Evolutionary conservation across 2,113 vertebrate species (phyloP), one percentile per base, ranked within the genome.

Genomic region (Pseudopodoces humilis): DNA sequence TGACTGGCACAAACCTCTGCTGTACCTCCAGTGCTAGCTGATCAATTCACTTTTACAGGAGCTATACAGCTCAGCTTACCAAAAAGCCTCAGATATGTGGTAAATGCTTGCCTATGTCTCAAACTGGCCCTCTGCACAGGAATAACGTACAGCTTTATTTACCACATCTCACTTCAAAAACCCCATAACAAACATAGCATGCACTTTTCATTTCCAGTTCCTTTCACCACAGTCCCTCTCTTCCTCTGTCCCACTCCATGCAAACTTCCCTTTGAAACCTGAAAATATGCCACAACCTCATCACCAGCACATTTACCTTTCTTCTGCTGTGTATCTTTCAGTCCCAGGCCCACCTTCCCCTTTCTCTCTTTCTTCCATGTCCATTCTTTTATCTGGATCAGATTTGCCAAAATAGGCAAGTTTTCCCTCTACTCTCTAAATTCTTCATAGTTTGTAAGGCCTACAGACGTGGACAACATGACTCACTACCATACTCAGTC

Each of bases 141-240:
- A 91, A 79, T 69, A 49, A 79, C 71, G 39, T 56, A 87, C 80
- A 91, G 21, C 47, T 89, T 81, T 58, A 60, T 81, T 95, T 84
- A 89, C 10, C 31, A 72, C 25, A 60, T 86, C 69, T 64, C 35
- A 52, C 69, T 72, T 85, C 18, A 94, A 86, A 92, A 91, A 6
- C 30, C 49, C 27, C 43, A 0, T 21, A 20, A 71, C 60, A 41
- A 88, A 16, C 4, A 69, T 3, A 70, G 55, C 0, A 0, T 19
- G 19, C 52, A 60, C 35, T 87, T 87, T 85, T 49, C 24, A 21
- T 53, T 88, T 68, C 39, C 59, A 46, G 14, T 31, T 89, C 18
- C 9, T 85, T 87, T 79, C 65, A 71, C 24, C 13, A 39, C 1
- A 1, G 37, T 21, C 37, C 11, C 14, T 46, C 81, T 89, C 80